These are phyloP conservation scores for Ypsolopha scabrella DNA, from an alignment of 2,888 invertebrate species.

Conservation along the genomic window DNA sequence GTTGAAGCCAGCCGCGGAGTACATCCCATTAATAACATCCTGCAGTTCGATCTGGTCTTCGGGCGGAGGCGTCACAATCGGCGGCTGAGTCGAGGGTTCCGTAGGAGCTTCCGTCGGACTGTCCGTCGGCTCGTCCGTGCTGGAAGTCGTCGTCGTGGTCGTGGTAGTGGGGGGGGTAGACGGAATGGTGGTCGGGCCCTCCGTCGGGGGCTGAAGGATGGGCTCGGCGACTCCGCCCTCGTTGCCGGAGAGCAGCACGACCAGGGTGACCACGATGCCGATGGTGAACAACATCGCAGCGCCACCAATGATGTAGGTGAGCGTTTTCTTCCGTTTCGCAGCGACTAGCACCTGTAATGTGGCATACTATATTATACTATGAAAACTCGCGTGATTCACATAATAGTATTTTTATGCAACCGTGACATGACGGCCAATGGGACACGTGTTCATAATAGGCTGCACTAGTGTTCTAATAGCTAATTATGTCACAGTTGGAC, in stretches of 20 bases:
- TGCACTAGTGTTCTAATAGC: no score
- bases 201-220: background rate
- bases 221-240: slow-evolving; percentile 31
- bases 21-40: slow-evolving; percentile 78
- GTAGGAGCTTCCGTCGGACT: background rate
- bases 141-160: slow-evolving; percentile 14
- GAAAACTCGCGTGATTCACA: no score
- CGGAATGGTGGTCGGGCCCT: slow-evolving; percentile 9
- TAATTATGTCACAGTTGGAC: no score
- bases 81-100: slow-evolving; percentile 13
- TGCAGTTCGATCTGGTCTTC: slow-evolving; percentile 68
- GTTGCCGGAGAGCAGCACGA: slow-evolving; percentile 64
- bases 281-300: slow-evolving; percentile 67
- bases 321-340: slow-evolving; percentile 64
- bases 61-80: slow-evolving; percentile 18
- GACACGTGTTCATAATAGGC: no score
- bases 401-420: no score
- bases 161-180: slow-evolving; percentile 15
- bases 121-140: slow-evolving; percentile 11
- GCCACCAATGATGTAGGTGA: slow-evolving; percentile 67
- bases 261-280: slow-evolving; percentile 72
- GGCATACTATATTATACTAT: no score
- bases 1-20: slow-evolving; percentile 78
- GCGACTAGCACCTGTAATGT: slow-evolving; percentile 33
- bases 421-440: no score